Evolutionary conservation across 2,113 vertebrate genomes (phyloP).

Genomic region (Nicator chloris): DNA sequence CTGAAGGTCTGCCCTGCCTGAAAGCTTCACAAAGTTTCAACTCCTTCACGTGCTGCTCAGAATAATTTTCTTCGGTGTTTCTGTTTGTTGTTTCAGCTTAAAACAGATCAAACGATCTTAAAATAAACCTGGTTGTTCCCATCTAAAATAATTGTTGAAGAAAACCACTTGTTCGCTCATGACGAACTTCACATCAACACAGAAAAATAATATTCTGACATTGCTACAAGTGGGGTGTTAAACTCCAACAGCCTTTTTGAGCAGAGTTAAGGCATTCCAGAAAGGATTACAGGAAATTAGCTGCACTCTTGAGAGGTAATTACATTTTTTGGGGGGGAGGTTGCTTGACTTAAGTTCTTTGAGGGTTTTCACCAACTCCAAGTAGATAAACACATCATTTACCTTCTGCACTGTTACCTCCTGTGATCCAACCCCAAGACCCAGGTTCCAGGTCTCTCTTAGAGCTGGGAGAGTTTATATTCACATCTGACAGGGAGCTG

Average conservation of each 20-base stretch:
- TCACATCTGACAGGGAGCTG: background rate
- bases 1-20: background rate
- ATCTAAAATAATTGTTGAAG: background rate
- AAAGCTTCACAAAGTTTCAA: background rate
- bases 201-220: background rate
- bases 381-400: accelerated
- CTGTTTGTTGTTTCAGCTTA: background rate
- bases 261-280: background rate
- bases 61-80: background rate
- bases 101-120: background rate
- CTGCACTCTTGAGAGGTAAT: background rate
- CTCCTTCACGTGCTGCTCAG: background rate
- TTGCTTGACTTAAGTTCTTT: background rate
- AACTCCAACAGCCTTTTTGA: background rate
- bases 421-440: accelerated
- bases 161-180: background rate
- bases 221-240: background rate
- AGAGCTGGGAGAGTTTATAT: background rate
- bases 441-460: background rate
- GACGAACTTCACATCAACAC: background rate
- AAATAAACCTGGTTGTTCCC: background rate
- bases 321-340: background rate
- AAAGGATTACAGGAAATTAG: background rate
- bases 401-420: background rate
- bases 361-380: background rate